Conservation (phyloP, 37 sponge, comb jelly and placozoan genomes). For the Spongia lamella region DNA sequence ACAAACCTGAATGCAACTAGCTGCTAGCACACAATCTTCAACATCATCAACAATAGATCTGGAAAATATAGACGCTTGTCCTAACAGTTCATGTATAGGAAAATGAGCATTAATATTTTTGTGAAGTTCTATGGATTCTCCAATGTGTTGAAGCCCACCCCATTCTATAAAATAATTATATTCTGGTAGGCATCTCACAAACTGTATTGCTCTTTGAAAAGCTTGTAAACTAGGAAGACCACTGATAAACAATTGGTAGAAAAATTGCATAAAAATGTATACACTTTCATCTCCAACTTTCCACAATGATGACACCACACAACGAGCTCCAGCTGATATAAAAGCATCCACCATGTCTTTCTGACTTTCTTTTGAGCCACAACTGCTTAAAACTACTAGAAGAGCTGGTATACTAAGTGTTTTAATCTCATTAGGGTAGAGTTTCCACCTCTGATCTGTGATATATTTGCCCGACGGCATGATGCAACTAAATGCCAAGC, state of each 20-base stretch:
- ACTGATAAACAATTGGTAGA: conserved; percentile 20
- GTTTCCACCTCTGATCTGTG: background rate
- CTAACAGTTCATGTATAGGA: too few species aligned
- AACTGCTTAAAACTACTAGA: conserved; percentile 19
- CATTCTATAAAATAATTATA: background rate
- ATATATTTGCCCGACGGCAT: background rate
- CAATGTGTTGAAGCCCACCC: conserved; percentile 4
- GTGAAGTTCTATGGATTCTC: background rate
- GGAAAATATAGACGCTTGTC: too few species aligned
- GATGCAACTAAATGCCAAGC: conserved; percentile 2
- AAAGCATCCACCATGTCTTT: conserved; percentile 23
- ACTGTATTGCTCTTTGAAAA: conserved; percentile 26
- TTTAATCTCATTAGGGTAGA: background rate
- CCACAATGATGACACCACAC: conserved; percentile 23
- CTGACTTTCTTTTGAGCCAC: conserved; percentile 2
- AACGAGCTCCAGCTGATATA: conserved; percentile 35
- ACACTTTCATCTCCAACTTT: conserved; percentile 36
- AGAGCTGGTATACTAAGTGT: background rate
- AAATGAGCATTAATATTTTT: too few species aligned
- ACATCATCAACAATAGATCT: too few species aligned
- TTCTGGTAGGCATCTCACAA: conserved; percentile 4
- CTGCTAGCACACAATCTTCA: too few species aligned
- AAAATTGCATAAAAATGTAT: conserved; percentile 25
- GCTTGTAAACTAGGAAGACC: conserved; percentile 17
- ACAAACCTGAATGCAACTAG: too few species aligned